Base-by-base conservation (phyloP, 2,797 vertebrate species). In the Limnodromus scolopaceus region DNA sequence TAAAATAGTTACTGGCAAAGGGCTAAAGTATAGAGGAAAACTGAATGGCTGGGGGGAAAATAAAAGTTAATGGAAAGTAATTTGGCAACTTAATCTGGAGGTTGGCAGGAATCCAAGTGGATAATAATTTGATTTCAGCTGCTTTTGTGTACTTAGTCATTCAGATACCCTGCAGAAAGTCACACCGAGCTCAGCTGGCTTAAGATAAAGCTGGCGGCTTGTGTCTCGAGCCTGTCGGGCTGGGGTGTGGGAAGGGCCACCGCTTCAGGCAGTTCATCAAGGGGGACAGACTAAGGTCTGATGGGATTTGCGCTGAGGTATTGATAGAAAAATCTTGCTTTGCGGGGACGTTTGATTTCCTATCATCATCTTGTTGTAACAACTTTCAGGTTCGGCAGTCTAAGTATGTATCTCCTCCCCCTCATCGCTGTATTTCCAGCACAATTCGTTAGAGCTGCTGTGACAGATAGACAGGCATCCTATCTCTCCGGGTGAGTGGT, bases 11-110 rank as follows among this genome's bases (percentile, higher is more conserved):
- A 34, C 90, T 88, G 77, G 90, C 86, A 95, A 28, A 78, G 60
- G 87, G 91, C 87, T 93, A 9, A 28, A n/a, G 53, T 14, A 34
- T 7, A 60, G 75, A 41, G 51, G 45, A 71, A 58, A 14, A n/a
- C 88, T 70, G 88, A 48, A 41, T 69, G 92, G 71, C 86, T 92
- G 84, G 69, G 87, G 93, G 93, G 58, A 72, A 66, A 93, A 96
- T 92, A 87, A 91, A 96, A 95, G 72, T 94, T 96, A 95, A 92
- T 87, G 95, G 94, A 69, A 94, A 93, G 88, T 92, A 91, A 95
- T 96, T 96, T 96, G 94, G 95, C 84, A 92, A 87, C 87, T 93
- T 93, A 84, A 84, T 95, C 80, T 72, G 92, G 79, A 92, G 69
- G 11, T 2, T 96, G 95, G 96, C 72, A 32, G 81, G 48, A 64